These are phyloP conservation scores for Calephelis nemesis DNA, from an alignment of 1,140 invertebrate genomes.

Conservation along the genomic window DNA sequence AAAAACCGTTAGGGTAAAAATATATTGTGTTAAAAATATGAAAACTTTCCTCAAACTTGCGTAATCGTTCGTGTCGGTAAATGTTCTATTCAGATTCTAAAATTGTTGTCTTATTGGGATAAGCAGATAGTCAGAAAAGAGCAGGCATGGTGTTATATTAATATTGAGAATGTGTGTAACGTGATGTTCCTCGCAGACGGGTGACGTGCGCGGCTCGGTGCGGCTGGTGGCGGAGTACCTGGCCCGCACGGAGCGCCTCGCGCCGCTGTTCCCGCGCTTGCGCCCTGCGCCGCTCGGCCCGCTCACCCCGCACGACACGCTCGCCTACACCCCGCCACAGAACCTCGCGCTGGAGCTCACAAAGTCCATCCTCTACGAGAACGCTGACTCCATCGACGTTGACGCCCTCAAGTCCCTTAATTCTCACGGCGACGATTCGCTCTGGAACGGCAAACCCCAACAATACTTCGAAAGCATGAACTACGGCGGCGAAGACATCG, in stretches of 20 bases:
- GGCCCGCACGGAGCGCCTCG: slow-evolving; percentile 49
- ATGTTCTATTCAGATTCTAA: no score
- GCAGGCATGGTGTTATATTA: no score
- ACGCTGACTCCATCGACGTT: slow-evolving; percentile 50
- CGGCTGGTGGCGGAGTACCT: slow-evolving; percentile 55
- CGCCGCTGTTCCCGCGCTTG: slow-evolving; percentile 43
- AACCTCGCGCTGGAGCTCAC: slow-evolving; percentile 57
- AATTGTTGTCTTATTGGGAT: no score
- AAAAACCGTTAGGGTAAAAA: no score
- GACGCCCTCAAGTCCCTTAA: slow-evolving; percentile 42
- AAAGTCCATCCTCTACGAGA: slow-evolving; percentile 55
- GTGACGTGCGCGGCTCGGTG: slow-evolving; percentile 19
- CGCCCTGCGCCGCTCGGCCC: slow-evolving; percentile 33
- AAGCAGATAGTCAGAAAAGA: no score
- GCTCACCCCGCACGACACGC: slow-evolving; percentile 30
- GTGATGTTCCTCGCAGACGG: slow-evolving; percentile 21
- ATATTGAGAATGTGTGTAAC: no score
- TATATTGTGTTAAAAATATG: no score
- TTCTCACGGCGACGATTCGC: slow-evolving; percentile 45
- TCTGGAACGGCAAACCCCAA: slow-evolving; percentile 68
- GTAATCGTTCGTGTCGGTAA: no score
- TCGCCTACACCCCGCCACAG: slow-evolving; percentile 47
- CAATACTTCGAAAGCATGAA: slow-evolving; percentile 73
- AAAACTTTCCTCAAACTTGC: no score
- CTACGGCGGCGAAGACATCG: slow-evolving; percentile 40